Evolutionary conservation across 2,888 invertebrate species (phyloP).

Genomic region (Gerosis bhagava): DNA sequence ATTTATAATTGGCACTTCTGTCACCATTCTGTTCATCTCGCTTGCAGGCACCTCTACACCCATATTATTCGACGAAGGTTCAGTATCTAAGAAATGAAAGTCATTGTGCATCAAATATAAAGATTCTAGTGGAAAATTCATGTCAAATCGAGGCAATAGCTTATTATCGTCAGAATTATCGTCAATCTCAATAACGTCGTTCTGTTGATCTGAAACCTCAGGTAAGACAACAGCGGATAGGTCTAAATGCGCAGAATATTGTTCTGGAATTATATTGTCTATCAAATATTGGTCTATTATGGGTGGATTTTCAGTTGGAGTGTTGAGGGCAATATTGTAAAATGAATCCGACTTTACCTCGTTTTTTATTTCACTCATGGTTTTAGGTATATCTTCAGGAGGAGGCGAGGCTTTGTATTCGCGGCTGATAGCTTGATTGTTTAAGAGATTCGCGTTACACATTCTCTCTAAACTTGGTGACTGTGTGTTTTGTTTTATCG

Average conservation of each 20-base stretch:
- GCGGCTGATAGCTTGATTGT: constrained; percentile 52
- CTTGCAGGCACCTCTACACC: constrained; percentile 48
- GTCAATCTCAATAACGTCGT: constrained; percentile 73
- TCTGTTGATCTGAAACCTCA: constrained; percentile 59
- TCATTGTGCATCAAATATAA: constrained; percentile 72
- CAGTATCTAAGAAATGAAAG: constrained; percentile 70
- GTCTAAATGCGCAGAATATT: constrained; percentile 64
- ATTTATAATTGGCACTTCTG: constrained; percentile 60
- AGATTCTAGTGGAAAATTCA: constrained; percentile 69
- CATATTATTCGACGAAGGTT: constrained; percentile 50
- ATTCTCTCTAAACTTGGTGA: constrained; percentile 71
- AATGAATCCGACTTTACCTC: constrained; percentile 72
- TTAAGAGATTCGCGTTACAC: constrained; percentile 68
- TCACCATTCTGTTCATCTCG: constrained; percentile 61
- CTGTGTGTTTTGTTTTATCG: constrained; percentile 74
- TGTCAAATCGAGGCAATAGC: constrained; percentile 64
- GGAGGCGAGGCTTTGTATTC: constrained; percentile 76
- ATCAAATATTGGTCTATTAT: constrained; percentile 69
- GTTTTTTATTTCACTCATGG: constrained; percentile 71
- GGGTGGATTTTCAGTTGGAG: constrained; percentile 50
- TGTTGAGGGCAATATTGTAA: constrained; percentile 59
- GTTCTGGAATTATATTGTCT: constrained; percentile 70
- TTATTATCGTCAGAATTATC: constrained; percentile 76
- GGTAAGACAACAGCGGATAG: constrained; percentile 58
- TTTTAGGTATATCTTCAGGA: constrained; percentile 70